Percentiles rank a stretch among this genome's conserved stretches.
Evolutionary conservation across 2,888 invertebrate genomes (phyloP).

Genomic region (Elysia crispata): DNA sequence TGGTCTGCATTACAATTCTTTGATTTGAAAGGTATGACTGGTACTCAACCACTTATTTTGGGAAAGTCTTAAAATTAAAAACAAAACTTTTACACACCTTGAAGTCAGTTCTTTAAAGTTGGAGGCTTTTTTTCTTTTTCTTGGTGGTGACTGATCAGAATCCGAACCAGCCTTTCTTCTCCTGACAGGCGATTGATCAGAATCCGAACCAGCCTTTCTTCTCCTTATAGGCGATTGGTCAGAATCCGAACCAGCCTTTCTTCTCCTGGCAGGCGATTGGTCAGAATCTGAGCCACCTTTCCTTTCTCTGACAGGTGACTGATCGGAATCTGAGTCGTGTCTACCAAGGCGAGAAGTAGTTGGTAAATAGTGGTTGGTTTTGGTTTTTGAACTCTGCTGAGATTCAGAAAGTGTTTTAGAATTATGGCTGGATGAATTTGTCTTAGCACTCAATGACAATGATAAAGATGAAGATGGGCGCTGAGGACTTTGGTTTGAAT

Average conservation of each 20-base stretch:
- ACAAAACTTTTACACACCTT: conserved; percentile 50
- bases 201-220: conserved; percentile 64
- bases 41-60: too few species aligned
- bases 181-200: conserved; percentile 74
- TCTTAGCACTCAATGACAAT: conserved; percentile 50
- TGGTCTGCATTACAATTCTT: too few species aligned
- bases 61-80: too few species aligned
- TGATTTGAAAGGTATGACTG: too few species aligned
- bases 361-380: too few species aligned
- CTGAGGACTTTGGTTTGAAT: too few species aligned
- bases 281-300: conserved; percentile 69
- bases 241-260: conserved; percentile 63
- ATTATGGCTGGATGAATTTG: too few species aligned
- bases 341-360: conserved; percentile 61
- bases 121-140: conserved; percentile 59
- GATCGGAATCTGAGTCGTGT: conserved; percentile 65
- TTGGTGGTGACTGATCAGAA: conserved; percentile 66
- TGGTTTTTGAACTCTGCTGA: too few species aligned
- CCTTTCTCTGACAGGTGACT: conserved; percentile 68
- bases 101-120: conserved; percentile 67
- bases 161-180: conserved; percentile 62
- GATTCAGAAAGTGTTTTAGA: too few species aligned
- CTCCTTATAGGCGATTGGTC: conserved; percentile 71
- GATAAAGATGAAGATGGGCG: conserved; percentile 51
- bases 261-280: conserved; percentile 66